Percentiles rank a stretch among this genome's conserved stretches.
These are phyloP conservation scores for Beris chalybata DNA, from an alignment of 2,888 invertebrate species.

Conservation along the genomic window DNA sequence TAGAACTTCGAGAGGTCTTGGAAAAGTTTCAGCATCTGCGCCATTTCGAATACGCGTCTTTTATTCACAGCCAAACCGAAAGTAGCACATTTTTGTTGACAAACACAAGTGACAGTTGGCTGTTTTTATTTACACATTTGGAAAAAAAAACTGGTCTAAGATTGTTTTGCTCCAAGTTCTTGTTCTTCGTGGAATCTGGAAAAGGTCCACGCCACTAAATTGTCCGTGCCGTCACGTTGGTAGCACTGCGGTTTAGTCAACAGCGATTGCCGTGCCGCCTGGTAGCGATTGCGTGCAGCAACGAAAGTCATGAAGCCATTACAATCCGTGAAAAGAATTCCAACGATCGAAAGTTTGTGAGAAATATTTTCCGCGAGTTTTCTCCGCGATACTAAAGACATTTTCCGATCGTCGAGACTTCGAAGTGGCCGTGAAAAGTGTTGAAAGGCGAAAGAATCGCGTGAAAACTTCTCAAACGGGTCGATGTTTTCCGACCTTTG, in stretches of 20 bases:
- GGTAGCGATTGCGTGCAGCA: background rate
- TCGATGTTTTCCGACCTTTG: constrained; percentile 17
- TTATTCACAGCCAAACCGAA: background rate
- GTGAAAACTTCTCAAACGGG: background rate
- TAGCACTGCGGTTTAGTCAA: too few relatives aligned
- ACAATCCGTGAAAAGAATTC: constrained; percentile 7
- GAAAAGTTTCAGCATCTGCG: constrained; percentile 44
- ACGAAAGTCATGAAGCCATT: constrained; percentile 25
- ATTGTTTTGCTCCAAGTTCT: background rate
- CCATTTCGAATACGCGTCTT: constrained; percentile 12
- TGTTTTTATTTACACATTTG: constrained; percentile 15
- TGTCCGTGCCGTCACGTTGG: too few relatives aligned
- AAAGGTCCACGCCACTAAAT: too few relatives aligned
- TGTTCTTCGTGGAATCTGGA: too few relatives aligned
- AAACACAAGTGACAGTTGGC: constrained; percentile 9
- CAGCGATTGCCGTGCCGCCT: constrained; percentile 15
- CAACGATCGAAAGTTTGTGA: constrained; percentile 4
- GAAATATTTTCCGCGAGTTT: constrained; percentile 1
- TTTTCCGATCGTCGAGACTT: background rate
- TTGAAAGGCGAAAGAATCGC: background rate
- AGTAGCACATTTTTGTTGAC: constrained; percentile 13
- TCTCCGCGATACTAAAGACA: background rate
- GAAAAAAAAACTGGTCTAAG: constrained; percentile 4
- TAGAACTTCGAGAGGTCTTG: constrained; percentile 46
- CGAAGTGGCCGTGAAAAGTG: background rate